A percentile compares a stretch with the other conserved stretches of the same genome.
Conservation (phyloP, 2,797 vertebrate species). For the Gadopsis marmoratus region DNA sequence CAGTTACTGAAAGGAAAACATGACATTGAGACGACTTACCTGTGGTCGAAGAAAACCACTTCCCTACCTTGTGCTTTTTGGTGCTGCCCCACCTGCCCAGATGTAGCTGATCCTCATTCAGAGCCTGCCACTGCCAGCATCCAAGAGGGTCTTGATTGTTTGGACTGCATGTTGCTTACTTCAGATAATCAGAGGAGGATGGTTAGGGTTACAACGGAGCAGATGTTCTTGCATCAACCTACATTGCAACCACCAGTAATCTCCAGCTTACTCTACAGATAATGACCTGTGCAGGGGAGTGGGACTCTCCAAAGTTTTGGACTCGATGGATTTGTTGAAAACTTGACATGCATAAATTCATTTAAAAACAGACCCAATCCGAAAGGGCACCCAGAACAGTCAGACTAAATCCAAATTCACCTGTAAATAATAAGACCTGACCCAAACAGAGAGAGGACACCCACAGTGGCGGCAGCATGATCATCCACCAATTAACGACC, state of each 20-base stretch:
- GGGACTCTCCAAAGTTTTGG: not conserved
- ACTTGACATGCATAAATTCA: not conserved
- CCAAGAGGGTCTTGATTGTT: not conserved
- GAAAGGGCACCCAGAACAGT: not conserved
- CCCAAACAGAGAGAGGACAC: not conserved
- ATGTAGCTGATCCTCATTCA: not conserved
- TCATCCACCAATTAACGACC: not conserved
- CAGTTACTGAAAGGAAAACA: conserved; percentile 12
- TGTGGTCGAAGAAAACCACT: not conserved
- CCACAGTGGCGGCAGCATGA: too few species aligned
- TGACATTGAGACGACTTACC: conserved; percentile 6
- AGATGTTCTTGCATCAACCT: not conserved
- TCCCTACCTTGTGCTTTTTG: not conserved
- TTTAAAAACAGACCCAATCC: not conserved
- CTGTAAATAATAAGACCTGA: not conserved
- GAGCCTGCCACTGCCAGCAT: not conserved
- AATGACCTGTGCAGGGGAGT: not conserved
- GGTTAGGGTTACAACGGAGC: not conserved
- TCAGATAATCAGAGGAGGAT: not conserved
- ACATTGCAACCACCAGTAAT: not conserved
- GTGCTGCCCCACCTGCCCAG: not conserved
- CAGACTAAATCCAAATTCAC: not conserved
- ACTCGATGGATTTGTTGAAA: not conserved
- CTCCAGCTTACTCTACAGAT: not conserved
- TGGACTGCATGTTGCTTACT: not conserved